A percentile compares a stretch with the other conserved stretches of the same genome.
These are phyloP conservation scores for Excalfactoria chinensis DNA, from an alignment of 2,113 vertebrate genomes.

Conservation along the genomic window DNA sequence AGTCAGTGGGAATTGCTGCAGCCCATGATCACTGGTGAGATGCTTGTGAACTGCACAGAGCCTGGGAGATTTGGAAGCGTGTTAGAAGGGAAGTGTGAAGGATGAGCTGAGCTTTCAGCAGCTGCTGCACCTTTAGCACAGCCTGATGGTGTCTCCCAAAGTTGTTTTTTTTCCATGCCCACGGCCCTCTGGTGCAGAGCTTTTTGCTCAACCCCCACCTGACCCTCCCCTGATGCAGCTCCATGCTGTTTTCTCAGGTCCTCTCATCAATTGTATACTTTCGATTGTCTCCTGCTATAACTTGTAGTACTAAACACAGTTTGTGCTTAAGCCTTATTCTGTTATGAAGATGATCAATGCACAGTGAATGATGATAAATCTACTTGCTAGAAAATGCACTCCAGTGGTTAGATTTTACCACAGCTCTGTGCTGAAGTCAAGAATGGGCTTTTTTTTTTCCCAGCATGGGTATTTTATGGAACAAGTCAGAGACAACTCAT, in stretches of 20 bases:
- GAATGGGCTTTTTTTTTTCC: neutral
- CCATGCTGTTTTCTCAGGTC: neutral
- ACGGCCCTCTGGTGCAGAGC: neutral
- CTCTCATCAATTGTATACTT: neutral
- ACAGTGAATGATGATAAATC: neutral
- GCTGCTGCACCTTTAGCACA: neutral
- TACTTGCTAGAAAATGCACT: neutral
- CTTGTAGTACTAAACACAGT: neutral
- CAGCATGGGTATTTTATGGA: neutral
- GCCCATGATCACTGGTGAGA: rapidly evolving
- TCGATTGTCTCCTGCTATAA: neutral
- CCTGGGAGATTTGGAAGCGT: neutral
- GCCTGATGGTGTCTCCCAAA: neutral
- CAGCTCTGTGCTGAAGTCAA: neutral
- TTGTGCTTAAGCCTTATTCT: neutral
- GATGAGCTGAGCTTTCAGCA: neutral
- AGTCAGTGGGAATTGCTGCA: neutral
- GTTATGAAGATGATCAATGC: neutral
- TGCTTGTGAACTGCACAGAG: neutral
- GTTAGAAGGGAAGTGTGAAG: neutral
- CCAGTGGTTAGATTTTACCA: neutral
- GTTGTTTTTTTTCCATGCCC: neutral
- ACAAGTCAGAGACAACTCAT: neutral
- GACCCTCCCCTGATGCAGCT: neutral
- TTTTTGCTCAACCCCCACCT: neutral